phyloP scores from a whole-genome alignment of 2,888 invertebrate species.

The Drosophila fulvimacula region DNA sequence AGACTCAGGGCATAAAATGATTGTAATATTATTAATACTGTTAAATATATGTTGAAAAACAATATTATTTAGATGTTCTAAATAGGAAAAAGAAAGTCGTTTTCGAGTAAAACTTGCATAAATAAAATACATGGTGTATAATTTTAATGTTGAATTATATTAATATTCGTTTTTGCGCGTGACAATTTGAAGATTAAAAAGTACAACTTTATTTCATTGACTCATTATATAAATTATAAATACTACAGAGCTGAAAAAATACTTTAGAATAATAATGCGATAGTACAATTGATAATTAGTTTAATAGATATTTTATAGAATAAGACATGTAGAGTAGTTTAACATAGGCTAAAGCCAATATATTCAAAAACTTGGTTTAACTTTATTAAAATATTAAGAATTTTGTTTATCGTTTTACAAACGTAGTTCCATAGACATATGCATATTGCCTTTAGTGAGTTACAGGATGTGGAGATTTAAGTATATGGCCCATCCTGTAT shows the following conservation, averaged over 20 bases:
- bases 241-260: conserved; percentile 56
- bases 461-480: neutral
- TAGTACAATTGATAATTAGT: conserved; percentile 49
- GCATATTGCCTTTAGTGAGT: neutral
- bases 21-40: no score
- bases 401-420: conserved; percentile 11
- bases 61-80: no score
- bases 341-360: conserved; percentile 59
- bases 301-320: conserved; percentile 46
- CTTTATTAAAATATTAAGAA: conserved; percentile 23
- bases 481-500: neutral
- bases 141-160: conserved; percentile 31
- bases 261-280: conserved; percentile 60
- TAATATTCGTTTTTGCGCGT: conserved; percentile 52
- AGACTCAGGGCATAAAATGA: no score
- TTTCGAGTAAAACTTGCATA: neutral
- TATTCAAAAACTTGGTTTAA: conserved; percentile 35
- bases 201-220: conserved; percentile 47
- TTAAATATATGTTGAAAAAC: no score
- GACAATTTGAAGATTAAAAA: conserved; percentile 49
- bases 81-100: no score
- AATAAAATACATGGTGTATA: neutral
- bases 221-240: conserved; percentile 27
- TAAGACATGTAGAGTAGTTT: conserved; percentile 22
- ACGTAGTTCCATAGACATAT: conserved; percentile 12